Percentiles rank a stretch among this genome's conserved stretches.
Conservation (phyloP, 2,888 invertebrate species). For the Phalera bucephala region DNA sequence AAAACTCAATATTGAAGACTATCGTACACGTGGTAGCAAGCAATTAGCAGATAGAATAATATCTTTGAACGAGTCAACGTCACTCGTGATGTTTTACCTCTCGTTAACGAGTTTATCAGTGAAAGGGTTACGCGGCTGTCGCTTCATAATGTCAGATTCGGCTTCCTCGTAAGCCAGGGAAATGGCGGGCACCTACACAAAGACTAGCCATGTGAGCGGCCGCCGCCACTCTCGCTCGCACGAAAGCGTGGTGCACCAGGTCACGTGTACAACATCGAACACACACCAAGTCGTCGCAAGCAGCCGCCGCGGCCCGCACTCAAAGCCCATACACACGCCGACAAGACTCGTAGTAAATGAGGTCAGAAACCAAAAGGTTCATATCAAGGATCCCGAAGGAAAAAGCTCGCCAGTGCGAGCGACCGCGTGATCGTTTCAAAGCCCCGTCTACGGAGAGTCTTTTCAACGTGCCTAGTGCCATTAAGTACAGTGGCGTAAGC, state of each 20-base stretch:
- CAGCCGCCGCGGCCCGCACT: conserved; percentile 27
- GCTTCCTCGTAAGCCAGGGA: conserved; percentile 99
- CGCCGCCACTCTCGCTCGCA: conserved; percentile 31
- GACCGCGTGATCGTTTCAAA: too few relatives aligned
- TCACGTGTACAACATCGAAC: conserved; percentile 78
- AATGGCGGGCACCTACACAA: conserved; percentile 96
- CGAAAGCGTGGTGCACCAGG: conserved; percentile 64
- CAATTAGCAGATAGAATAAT: conserved; percentile 79
- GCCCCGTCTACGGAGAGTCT: too few relatives aligned
- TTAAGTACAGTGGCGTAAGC: conserved; percentile 54
- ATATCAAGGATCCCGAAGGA: too few relatives aligned
- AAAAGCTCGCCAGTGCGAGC: too few relatives aligned
- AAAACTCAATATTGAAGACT: conserved; percentile 74
- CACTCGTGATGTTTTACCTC: conserved; percentile 88
- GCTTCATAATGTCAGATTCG: conserved; percentile 99
- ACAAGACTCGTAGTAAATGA: too few relatives aligned
- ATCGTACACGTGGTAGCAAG: conserved; percentile 78
- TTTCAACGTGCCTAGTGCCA: too few relatives aligned
- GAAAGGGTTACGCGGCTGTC: conserved; percentile 98
- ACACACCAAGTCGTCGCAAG: conserved; percentile 52
- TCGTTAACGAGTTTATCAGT: conserved; percentile 99
- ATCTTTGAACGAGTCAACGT: conserved; percentile 66
- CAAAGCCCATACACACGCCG: not conserved
- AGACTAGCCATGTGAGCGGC: conserved; percentile 79
- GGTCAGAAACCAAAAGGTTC: too few relatives aligned